These are phyloP conservation scores for Drepanosiphum platanoidis DNA, from an alignment of 2,888 invertebrate species.

Conservation along the genomic window DNA sequence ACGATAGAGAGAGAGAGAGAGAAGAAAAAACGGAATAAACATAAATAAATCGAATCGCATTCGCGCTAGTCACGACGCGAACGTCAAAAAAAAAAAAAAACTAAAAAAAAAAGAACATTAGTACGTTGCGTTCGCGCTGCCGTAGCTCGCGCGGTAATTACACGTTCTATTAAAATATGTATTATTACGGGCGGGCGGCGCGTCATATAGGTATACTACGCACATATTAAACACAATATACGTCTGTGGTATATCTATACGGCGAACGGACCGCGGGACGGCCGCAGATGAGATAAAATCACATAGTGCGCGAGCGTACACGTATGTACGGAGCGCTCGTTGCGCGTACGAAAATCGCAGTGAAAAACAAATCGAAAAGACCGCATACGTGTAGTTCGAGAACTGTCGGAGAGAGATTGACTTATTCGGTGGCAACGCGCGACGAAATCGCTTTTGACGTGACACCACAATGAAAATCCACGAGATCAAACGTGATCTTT, in stretches of 20 bases:
- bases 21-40: not conserved
- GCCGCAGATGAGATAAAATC: not conserved
- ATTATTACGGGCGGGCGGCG: conserved; percentile 4
- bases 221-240: not conserved
- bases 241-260: too few relatives aligned
- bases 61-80: conserved; percentile 10
- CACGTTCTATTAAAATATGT: not conserved
- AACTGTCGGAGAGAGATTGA: too few relatives aligned
- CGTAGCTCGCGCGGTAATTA: conserved; percentile 4
- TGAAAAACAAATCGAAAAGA: too few relatives aligned
- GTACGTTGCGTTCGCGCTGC: not conserved
- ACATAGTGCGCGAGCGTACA: not conserved
- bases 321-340: not conserved
- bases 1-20: too few relatives aligned
- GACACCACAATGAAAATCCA: too few relatives aligned
- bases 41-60: conserved; percentile 28
- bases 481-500: too few relatives aligned
- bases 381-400: not conserved
- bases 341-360: not conserved
- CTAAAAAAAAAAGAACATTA: not conserved
- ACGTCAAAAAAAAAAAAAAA: not conserved
- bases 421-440: too few relatives aligned
- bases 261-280: not conserved
- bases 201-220: not conserved
- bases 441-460: too few relatives aligned